Base-by-base conservation (phyloP, 2,113 vertebrate genomes). In the Podilymbus podiceps region DNA sequence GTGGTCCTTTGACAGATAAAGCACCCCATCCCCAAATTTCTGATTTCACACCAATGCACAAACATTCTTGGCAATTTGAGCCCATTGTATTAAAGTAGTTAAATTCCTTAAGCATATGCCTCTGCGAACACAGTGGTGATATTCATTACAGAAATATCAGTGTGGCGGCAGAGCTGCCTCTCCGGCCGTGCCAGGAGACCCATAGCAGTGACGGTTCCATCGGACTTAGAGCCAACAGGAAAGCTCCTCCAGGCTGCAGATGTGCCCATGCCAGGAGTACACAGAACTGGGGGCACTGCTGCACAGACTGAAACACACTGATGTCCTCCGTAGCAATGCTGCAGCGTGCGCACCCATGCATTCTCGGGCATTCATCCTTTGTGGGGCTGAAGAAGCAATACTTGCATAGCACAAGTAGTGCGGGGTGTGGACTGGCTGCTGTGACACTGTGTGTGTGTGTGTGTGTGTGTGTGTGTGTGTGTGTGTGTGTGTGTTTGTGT, bases 21-120 rank as follows among this genome's bases (percentile, higher is more conserved):
- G 92, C 96, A 91, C 93, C 96, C 92, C 67, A 96, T 95, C 95
- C 96, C 95, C 40, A 47, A 96, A 95, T 97, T 96, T 97, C 95
- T 97, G 96, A 97, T 96, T 81, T 94, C 97, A 97, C 96, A 96
- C 91, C 84, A 95, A 95, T 96, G 94, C 89, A 87, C 96, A 94
- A 90, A 49, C 95, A 96, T 96, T 97, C 94, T 94, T 92, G 96
- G 97, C 95, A 97, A 97, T 91, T 87, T 95, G 97, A 97, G 95
- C 97, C 96, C 85, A 94, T 96, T 95, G 97, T 96, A 95, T 97
- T 95, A 91, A 96, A 95, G 95, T 92, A 89, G 97, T 93, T 89
- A 83, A 95, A 97, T 97, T 95, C 94, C 94, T 95, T 84, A 79
- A 95, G 94, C 95, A 90, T 97, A 92, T 95, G 93, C 91, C 88